Evolutionary conservation across 2,113 vertebrate species (phyloP), one percentile per base, ranked within the genome.

Genomic region (Chamaetylas fuelleborni): DNA sequence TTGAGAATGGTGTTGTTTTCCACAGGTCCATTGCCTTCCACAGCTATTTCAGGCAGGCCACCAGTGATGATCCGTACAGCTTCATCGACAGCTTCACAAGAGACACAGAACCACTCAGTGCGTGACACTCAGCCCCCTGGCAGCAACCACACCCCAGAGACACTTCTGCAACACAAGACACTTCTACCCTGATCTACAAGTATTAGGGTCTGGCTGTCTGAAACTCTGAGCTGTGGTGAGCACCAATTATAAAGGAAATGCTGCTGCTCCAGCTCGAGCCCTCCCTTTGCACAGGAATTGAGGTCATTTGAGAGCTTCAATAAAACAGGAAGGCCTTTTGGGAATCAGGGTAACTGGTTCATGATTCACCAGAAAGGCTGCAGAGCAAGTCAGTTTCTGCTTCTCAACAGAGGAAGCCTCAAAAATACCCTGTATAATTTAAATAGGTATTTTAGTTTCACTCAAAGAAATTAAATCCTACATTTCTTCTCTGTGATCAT

Each of bases 41-140:
- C 98, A 1, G 97, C 96, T 18, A 98, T 96, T 43, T 99, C 99
- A 0, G 98, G 98, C 83, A 98, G 98, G 54, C 98, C 98, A 2
- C 99, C 99, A 0, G 99, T 99, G 80, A 99, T 99, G 86, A 99
- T 95, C 96, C 99, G 98, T 29, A 99, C 98, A 9, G 99, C 99
- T 95, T 99, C 99, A 40, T 99, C 99, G 2, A 99, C 99, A 90
- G 98, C 99, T 99, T 25, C 17, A 7, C 38, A 26, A 51, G 28
- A 51, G 57, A 78, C 81, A 80, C 50, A 54, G 15, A 69, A 14
- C 13, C 8, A 22, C 29, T 61, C 12, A 28, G 20, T 28, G 17
- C 7, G 51, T 4, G 73, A 36, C n/a, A 13, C 19, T 11, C 29
- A 22, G 12, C 17, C 7, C 58, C 69, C 65, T 24, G 22, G 3